Conservation (phyloP, 1,140 invertebrate species). For the Drosophila quadrilineata region DNA sequence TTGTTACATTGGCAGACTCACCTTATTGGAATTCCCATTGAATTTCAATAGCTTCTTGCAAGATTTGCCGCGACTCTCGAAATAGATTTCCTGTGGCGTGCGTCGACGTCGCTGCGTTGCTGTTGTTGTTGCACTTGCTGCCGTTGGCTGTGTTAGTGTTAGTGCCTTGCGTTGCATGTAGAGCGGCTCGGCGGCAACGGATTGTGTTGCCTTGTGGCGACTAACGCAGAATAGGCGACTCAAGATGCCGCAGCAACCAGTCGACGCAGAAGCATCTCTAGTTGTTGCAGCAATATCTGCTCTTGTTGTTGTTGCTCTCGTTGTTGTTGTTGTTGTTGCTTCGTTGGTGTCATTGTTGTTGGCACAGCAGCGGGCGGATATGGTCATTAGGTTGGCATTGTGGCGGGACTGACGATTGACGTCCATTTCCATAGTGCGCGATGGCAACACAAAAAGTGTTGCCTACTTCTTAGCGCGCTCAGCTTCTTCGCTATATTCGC, state of each 20-base stretch:
- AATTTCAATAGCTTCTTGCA: constrained; percentile 87
- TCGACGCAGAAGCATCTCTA: constrained; percentile 18
- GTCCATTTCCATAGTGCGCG: constrained; percentile 69
- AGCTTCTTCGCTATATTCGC: constrained; percentile 15
- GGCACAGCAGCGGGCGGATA: constrained; percentile 71
- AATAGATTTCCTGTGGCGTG: constrained; percentile 87
- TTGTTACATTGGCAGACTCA: constrained; percentile 73
- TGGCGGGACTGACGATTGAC: constrained; percentile 62
- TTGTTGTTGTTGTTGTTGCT: constrained; percentile 12
- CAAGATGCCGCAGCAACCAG: constrained; percentile 73
- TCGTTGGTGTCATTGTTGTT: constrained; percentile 44
- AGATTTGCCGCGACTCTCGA: constrained; percentile 87
- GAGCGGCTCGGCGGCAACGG: constrained; percentile 56
- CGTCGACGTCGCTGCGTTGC: constrained; percentile 76
- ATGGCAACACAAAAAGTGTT: constrained; percentile 51
- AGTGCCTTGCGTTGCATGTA: constrained; percentile 45
- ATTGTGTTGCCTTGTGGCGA: constrained; percentile 62
- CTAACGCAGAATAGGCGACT: constrained; percentile 64
- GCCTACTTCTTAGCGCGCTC: constrained; percentile 56
- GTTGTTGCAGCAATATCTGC: constrained; percentile 6
- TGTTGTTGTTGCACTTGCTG: too few relatives aligned
- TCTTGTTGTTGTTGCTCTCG: constrained; percentile 12
- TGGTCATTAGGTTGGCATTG: constrained; percentile 77
- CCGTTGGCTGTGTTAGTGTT: constrained; percentile 52
- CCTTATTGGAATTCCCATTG: constrained; percentile 88